Evolutionary conservation across 2,113 vertebrate species (phyloP).

Genomic region (Mastomys coucha): DNA sequence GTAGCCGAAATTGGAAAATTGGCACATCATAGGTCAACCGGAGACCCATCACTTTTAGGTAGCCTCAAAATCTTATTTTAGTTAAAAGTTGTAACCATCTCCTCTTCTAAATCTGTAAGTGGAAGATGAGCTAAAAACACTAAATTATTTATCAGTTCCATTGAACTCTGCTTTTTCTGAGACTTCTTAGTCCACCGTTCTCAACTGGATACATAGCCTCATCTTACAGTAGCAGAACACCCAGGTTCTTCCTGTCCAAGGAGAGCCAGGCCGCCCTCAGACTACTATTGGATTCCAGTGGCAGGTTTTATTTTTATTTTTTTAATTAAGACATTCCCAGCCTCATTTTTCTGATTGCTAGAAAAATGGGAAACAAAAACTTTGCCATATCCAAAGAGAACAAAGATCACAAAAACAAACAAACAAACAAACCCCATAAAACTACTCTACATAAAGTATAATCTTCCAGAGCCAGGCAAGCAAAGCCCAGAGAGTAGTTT

Average conservation of each 20-base stretch:
- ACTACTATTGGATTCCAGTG: neutral
- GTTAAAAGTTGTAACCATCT: constrained; percentile 35
- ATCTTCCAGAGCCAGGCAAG: neutral
- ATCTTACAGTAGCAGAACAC: neutral
- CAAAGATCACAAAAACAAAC: neutral
- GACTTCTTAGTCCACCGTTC: constrained; percentile 19
- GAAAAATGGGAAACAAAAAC: neutral
- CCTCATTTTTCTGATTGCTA: constrained; percentile 30
- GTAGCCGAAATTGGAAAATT: neutral
- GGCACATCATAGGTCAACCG: neutral
- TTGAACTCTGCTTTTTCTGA: constrained; percentile 42
- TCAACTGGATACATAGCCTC: neutral
- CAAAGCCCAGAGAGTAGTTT: neutral
- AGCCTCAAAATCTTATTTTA: constrained; percentile 40
- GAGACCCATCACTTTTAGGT: neutral
- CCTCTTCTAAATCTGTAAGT: constrained; percentile 13
- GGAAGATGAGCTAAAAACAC: constrained; percentile 34
- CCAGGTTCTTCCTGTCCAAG: neutral
- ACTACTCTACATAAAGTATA: neutral
- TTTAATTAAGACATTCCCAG: neutral
- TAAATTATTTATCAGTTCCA: constrained; percentile 53
- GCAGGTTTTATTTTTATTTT: neutral
- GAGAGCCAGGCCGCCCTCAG: neutral
- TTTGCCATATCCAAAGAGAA: neutral
- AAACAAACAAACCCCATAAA: neutral